Evolutionary conservation across 2,888 invertebrate genomes (phyloP).

Genomic region (Orthosia incerta): DNA sequence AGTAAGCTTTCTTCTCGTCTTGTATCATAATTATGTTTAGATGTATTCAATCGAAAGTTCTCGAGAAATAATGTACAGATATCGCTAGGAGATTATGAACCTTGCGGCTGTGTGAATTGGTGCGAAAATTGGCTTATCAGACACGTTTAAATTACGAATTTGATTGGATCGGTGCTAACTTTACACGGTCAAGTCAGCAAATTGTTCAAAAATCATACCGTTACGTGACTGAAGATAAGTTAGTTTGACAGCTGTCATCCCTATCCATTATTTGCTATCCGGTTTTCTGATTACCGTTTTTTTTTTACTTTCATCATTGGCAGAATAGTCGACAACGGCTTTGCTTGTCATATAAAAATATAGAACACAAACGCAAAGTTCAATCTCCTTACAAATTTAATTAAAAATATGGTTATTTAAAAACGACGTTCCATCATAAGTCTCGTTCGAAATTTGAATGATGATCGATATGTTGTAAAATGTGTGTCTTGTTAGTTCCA

Average conservation of each 20-base stretch:
- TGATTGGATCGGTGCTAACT: background rate
- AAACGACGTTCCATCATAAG: slow-evolving; percentile 12
- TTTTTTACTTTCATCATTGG: too few species aligned
- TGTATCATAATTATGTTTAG: slow-evolving; percentile 35
- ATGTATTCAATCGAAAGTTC: slow-evolving; percentile 21
- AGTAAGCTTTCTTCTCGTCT: slow-evolving; percentile 46
- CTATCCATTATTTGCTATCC: too few species aligned
- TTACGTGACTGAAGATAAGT: slow-evolving; percentile 2
- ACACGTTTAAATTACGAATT: background rate
- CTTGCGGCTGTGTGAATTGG: slow-evolving; percentile 7
- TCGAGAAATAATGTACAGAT: slow-evolving; percentile 36
- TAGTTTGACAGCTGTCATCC: slow-evolving; percentile 32
- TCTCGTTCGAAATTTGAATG: slow-evolving; percentile 27
- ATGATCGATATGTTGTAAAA: slow-evolving; percentile 33
- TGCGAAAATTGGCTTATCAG: too few species aligned
- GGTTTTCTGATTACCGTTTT: too few species aligned
- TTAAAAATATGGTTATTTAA: slow-evolving; percentile 21
- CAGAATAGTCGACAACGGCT: too few species aligned
- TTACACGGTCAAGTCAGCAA: background rate
- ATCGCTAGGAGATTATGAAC: background rate
- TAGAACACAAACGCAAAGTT: background rate
- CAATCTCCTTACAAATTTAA: slow-evolving; percentile 10
- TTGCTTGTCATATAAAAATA: background rate
- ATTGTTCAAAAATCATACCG: background rate
- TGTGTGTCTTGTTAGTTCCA: slow-evolving; percentile 51